Base-by-base conservation (phyloP, 2,797 vertebrate species). In the Aythya fuligula region DNA sequence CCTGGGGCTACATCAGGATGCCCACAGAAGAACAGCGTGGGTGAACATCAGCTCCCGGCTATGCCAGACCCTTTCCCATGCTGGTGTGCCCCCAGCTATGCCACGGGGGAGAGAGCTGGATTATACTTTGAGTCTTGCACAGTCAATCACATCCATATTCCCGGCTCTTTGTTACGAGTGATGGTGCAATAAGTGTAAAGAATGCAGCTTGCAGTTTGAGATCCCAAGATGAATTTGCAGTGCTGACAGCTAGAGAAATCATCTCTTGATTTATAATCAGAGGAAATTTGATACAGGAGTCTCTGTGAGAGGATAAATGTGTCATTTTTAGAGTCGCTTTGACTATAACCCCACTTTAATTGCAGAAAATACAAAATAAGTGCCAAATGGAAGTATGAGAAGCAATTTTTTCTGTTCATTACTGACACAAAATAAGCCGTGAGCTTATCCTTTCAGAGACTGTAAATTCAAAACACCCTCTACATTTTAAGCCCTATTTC, bases 171-270 rank as follows among this genome's bases (percentile, higher is more conserved):
- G 90, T 92, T 94, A 87, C 19, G 0, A 92, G 76, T 71, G 43
- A 83, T 90, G 69, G 90, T 97, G 95, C 91, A 97, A 97, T 96
- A 97, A 91, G 82, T 80, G 96, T 93, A 97, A 97, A 96, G 91
- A 95, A 92, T 75, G 91, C 93, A 95, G 73, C 73, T 96, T 97
- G 93, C 95, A 94, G 91, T 74, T 77, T 94, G 94, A 96, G 91
- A 90, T 90, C 89, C 79, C 70, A 76, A 78, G 94, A 95, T 92
- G 95, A 94, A 74, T 89, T 94, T 90, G 75, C 93, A 58, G 86
- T 39, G 88, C 91, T 89, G 96, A 96, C 95, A 97, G 94, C 93
- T 85, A 94, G 79, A 94, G 97, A 96, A 97, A 94, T 73, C 87
- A 78, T 93, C 89, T 96, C 80, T 80, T 95, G 95, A 96, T 97